Percentiles rank a stretch among this genome's conserved stretches.
Conservation (phyloP, 2,797 vertebrate species). For the Lagocephalus sceleratus region DNA sequence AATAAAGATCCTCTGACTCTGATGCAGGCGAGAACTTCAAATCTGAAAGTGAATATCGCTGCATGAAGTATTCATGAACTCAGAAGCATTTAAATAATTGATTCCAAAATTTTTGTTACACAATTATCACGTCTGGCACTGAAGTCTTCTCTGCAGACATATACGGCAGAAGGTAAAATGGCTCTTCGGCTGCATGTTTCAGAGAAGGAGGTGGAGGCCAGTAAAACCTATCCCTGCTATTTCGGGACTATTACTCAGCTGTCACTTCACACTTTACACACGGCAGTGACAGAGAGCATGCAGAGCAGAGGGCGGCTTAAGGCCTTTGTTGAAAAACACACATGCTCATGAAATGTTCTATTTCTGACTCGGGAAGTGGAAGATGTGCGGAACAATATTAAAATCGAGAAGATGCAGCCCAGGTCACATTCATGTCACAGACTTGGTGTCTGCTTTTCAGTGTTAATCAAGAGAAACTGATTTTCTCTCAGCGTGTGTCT, state of each 20-base stretch:
- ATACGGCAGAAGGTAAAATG: conserved; percentile 16
- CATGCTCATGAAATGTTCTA: conserved; percentile 65
- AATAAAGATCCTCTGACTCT: too few species aligned
- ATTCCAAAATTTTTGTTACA: conserved; percentile 45
- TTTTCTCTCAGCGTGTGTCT: conserved; percentile 13
- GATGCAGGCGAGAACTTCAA: neutral
- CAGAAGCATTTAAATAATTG: conserved; percentile 41
- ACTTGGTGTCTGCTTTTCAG: conserved; percentile 42
- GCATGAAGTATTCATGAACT: conserved; percentile 45
- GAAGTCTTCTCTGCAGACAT: conserved; percentile 25
- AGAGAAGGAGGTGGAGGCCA: conserved; percentile 27
- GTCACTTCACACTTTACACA: conserved; percentile 75
- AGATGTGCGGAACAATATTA: conserved; percentile 52
- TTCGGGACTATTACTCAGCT: conserved; percentile 76
- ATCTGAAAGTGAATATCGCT: conserved; percentile 30
- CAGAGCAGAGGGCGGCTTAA: conserved; percentile 47
- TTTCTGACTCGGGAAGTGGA: conserved; percentile 58
- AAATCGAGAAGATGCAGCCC: conserved; percentile 6
- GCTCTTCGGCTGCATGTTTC: conserved; percentile 28
- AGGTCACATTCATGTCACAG: conserved; percentile 40
- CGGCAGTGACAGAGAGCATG: conserved; percentile 62
- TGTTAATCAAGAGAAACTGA: conserved; percentile 40
- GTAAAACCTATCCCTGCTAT: conserved; percentile 67
- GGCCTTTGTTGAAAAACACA: conserved; percentile 61
- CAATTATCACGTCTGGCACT: conserved; percentile 52